Conservation (phyloP, 92 coral and sea anemone genomes). For the Epizoanthus fatuus region DNA sequence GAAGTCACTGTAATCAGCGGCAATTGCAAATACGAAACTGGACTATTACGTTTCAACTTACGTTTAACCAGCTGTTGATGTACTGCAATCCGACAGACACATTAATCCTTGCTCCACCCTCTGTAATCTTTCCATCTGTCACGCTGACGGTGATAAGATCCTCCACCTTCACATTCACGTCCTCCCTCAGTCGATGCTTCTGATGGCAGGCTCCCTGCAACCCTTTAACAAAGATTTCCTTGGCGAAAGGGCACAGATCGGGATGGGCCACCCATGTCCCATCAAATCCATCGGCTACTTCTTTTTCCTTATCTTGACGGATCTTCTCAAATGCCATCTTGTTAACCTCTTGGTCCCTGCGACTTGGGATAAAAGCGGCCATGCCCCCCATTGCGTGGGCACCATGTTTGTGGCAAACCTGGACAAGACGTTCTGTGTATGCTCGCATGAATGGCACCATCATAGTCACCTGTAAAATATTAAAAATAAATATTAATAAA, state of each 20-base stretch:
- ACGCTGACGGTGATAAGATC: conserved; percentile 83
- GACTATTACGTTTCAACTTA: conserved; percentile 32
- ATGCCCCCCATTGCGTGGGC: conserved; percentile 99
- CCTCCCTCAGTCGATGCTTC: conserved; percentile 96
- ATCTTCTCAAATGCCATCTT: conserved; percentile 91
- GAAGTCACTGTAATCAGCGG: no score
- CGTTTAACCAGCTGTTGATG: conserved; percentile 95
- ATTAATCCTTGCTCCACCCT: conserved; percentile 88
- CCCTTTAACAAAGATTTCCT: conserved; percentile 88
- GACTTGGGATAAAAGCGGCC: conserved; percentile 99
- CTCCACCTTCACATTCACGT: conserved; percentile 95
- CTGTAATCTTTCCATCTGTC: conserved; percentile 92
- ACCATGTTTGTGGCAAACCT: conserved; percentile 95
- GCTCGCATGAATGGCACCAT: conserved; percentile 96
- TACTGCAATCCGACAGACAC: conserved; percentile 89
- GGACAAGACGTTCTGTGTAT: conserved; percentile 96
- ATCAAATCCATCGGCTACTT: conserved; percentile 98
- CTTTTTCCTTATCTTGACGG: conserved; percentile 93
- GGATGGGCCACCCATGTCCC: conserved; percentile 99
- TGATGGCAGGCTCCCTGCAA: conserved; percentile 91
- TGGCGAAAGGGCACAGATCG: conserved; percentile 90
- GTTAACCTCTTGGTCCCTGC: conserved; percentile 90
- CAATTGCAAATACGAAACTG: no score
- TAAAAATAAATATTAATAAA: neutral
- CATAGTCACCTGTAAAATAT: conserved; percentile 82